Evolutionary conservation across 2,888 invertebrate species (phyloP), one percentile per base, ranked within the genome.

Genomic region (Neuroscelio doddi): DNA sequence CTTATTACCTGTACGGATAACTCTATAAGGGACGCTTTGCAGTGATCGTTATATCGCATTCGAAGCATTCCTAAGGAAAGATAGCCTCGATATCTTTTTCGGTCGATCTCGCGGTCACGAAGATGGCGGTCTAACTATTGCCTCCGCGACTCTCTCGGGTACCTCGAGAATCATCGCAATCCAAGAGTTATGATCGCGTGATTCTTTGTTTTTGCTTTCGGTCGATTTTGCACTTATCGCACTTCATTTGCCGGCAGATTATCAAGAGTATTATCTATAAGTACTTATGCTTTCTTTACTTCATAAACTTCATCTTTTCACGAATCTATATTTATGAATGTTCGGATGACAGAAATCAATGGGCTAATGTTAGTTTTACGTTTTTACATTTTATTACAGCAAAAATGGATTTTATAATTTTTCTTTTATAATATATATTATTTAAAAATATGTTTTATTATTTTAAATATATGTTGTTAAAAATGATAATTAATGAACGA

Each of bases 1-100:
- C 67, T 61, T 69, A 69, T 71, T 67, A 65, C 47, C 38, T n/a
- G 16, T 39, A 32, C 53, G 53, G 58, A 62, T 53, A 46, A 64
- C 61, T 71, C 57, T 63, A 61, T 69, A 62, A 64, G 50, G 56
- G 58, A 55, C 44, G 52, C 30, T 46, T 50, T 34, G 34, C 58
- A 17, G 29, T 29, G 15, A 29, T 17, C 39, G 47, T 34, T 32
- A 49, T 44, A 47, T 44, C 42, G 21, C 30, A 14, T n/a, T 38
- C 36, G 38, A 21, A 14, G n/a, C 39, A 57, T 21, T 45, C 34
- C 21, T 24, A 12, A 27, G 41, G 24, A 10, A 46, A 24, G 53
- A 49, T 53, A 64, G 52, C 15, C 24, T 12, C 4, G 38, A 26
- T 64, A 64, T 64, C 64, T 53, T 55, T 30, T 26, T 39, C 27